Evolutionary conservation across 2,113 vertebrate genomes (phyloP), one percentile per base, ranked within the genome.

Genomic region (Fukomys damarensis): DNA sequence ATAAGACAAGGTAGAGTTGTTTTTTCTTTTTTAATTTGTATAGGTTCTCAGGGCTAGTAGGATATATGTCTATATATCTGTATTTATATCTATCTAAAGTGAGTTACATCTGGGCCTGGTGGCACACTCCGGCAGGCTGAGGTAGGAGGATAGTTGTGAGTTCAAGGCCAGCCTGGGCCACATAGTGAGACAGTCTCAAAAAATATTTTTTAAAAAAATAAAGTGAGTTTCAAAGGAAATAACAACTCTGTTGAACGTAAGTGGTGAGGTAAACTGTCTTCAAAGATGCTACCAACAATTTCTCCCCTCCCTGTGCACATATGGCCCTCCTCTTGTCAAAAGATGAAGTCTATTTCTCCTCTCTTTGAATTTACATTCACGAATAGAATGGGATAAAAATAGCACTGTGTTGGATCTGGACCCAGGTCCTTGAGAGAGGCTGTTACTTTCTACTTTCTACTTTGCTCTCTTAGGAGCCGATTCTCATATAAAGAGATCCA

Each of bases 151-250:
- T 46, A 3, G 38, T 8, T 41, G 38, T 72, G n/a, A 22, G n/a
- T 66, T 38, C 35, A 4, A 72, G 70, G 70, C 38, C 12, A 28
- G 70, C 70, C 70, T 74, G 41, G 24, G 41, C 70, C 28, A 24
- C 70, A 43, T 13, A 43, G 70, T 74, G 70, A 74, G 70, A 49
- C 46, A 49, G 46, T 49, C 46, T 49, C 46, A 74, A 68, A n/a
- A 46, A 74, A 38, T 38, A 19, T 38, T 63, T 68, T 68, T 68
- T 43, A 61, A n/a, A n/a, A n/a, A n/a, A 77, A 76, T n/a, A 86
- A 66, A 68, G 35, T 80, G 59, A 93, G 83, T 66, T 81, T 49
- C 58, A 89, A 94, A 88, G 35, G 38, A 24, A 93, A 87, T 58
- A 66, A 74, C 41, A 81, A 88, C 24, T 32, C 41, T 80, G n/a